These are phyloP conservation scores for Arenaria interpres DNA, from an alignment of 2,113 vertebrate genomes.

Conservation along the genomic window DNA sequence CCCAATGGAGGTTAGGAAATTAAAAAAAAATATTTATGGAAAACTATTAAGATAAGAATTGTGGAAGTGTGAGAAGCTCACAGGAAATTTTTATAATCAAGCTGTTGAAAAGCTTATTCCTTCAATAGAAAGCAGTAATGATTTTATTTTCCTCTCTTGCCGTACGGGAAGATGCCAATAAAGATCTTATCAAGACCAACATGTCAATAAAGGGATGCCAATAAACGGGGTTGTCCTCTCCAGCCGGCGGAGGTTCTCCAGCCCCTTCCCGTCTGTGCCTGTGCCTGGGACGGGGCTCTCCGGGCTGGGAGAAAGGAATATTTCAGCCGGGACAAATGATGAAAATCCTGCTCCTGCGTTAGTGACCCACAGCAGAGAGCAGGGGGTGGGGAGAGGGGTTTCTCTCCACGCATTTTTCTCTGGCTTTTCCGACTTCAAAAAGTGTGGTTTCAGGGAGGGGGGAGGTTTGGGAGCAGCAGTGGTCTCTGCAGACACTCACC, in stretches of 20 bases:
- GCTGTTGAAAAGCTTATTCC: not conserved
- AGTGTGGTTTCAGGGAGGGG: not conserved
- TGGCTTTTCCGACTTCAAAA: not conserved
- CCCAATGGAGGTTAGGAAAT: not conserved
- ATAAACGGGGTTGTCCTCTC: not conserved
- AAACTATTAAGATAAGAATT: not conserved
- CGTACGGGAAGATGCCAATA: not conserved
- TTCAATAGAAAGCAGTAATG: not conserved
- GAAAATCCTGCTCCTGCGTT: not conserved
- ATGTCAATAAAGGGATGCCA: not conserved
- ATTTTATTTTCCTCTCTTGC: not conserved
- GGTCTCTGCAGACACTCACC: not conserved
- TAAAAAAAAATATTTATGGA: not conserved
- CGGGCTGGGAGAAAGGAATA: not conserved
- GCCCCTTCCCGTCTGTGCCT: accelerated
- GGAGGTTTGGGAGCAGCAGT: not conserved
- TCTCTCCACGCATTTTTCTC: not conserved
- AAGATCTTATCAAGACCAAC: not conserved
- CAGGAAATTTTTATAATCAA: not conserved
- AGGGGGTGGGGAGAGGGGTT: not conserved
- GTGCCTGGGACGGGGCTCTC: accelerated
- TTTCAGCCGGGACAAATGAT: not conserved
- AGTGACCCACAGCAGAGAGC: not conserved
- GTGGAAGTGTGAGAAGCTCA: not conserved
- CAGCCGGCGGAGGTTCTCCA: accelerated